These are phyloP conservation scores for Dendrocincla fuliginosa DNA, from an alignment of 2,797 vertebrate genomes.

Conservation along the genomic window DNA sequence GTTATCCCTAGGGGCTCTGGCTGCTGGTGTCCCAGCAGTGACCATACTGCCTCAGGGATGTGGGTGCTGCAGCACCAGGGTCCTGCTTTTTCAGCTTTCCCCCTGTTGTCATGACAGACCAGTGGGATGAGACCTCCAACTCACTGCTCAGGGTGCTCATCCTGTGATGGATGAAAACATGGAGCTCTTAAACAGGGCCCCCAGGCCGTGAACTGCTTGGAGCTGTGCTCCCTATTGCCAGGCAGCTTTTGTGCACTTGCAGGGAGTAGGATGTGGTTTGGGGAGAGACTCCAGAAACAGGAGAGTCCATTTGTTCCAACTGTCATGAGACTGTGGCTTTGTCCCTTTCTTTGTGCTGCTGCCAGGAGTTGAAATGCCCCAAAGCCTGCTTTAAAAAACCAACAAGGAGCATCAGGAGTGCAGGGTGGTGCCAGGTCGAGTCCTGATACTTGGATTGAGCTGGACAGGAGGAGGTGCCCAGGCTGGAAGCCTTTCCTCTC, in stretches of 20 bases:
- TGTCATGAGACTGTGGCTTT: rapidly evolving
- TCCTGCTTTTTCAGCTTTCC: neutral
- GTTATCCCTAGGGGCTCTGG: neutral
- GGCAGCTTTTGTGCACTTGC: neutral
- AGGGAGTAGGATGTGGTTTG: neutral
- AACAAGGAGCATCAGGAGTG: rapidly evolving
- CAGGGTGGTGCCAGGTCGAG: neutral
- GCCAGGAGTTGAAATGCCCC: neutral
- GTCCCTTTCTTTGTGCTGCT: neutral
- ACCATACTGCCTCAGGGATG: neutral
- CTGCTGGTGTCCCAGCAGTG: rapidly evolving
- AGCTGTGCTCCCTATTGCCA: neutral
- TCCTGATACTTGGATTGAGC: rapidly evolving
- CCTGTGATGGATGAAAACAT: rapidly evolving
- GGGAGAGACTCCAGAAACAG: neutral
- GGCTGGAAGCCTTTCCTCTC: neutral
- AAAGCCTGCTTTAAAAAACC: neutral
- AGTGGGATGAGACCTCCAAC: neutral
- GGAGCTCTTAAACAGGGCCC: neutral
- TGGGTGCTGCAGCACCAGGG: neutral
- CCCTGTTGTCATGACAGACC: rapidly evolving
- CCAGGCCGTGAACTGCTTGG: neutral
- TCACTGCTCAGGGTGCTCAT: neutral
- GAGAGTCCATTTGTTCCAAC: neutral
- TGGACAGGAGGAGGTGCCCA: neutral